Base-by-base conservation (phyloP, 2,888 invertebrate species). In the Chromoteleia sp. region DNA sequence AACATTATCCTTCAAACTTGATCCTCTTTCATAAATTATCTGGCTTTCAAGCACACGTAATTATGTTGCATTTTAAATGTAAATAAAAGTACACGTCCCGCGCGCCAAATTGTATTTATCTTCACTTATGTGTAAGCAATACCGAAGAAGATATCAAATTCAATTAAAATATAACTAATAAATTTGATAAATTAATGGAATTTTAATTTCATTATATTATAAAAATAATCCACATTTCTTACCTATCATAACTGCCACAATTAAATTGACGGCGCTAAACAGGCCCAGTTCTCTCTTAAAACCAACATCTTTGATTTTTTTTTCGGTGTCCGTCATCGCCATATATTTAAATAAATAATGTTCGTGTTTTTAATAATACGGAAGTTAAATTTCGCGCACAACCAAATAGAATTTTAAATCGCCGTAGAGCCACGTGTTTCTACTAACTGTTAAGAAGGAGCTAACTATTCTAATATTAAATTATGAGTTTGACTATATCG, bases 191-290 rank as follows among this genome's bases (percentile, higher is more conserved):
- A 36, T 3, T n/a, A 7, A 36, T 36, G 7, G n/a, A 36, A 1
- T 36, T 1, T 0, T 52, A n/a, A n/a, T n/a, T n/a, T n/a, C n/a
- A n/a, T n/a, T n/a, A n/a, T 29, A 63, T 19, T 8, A n/a, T 6
- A 1, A 36, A 39, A 8, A 39, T 2, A n/a, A 41, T n/a, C 4
- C 8, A 65, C 50, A 48, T 54, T 14, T 48, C 79, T 61, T 87
- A 94, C 97, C 97, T 83, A 97, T 97, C 97, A 97, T 97, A 3
- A 97, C 97, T 61, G 97, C 96, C 8, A 97, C 94, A 83, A 97
- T 97, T 84, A 97, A 93, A 88, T 96, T 96, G 29, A 96, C 94
- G 4, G 97, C 97, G 56, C 97, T 96, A 88, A 96, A 94, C 0
- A 97, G 93, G 0, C 97, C 97, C 56, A 97, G 92, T 89, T 96